Base-by-base conservation (phyloP, 2,113 vertebrate species). In the Mormyrus lacerda region DNA sequence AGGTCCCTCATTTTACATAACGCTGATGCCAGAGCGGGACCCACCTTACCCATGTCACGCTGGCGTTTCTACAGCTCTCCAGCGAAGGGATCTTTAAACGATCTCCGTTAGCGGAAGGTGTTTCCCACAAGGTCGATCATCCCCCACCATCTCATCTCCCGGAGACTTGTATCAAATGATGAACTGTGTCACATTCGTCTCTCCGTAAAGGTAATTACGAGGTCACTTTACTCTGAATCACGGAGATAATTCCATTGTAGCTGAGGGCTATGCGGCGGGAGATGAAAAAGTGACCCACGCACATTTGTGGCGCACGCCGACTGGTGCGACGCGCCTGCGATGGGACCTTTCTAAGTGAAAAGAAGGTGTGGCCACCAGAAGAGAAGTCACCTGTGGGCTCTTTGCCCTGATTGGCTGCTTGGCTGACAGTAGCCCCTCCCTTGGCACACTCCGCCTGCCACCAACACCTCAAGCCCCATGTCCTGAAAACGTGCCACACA, bases 181-280 rank as follows among this genome's bases (percentile, higher is more conserved):
- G 58, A 88, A 91, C 83, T 89, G 48, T 87, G 89, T 89, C 90
- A 85, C 87, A 55, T 89, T 44, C 88, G 88, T 79, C 65, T 89
- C 84, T 61, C 55, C 83, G 90, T 89, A 88, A 90, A 90, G 89
- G 90, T 91, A 91, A 93, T 92, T 91, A 92, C 88, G 82, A 87
- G 58, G 58, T 83, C 90, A 53, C 83, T 83, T 84, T 87, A 87
- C 89, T 91, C 92, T 91, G 90, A 91, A 92, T 91, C 51, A 88
- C 47, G 82, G 87, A 89, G 55, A 84, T 47, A 79, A 89, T 92
- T 90, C 89, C 35, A 50, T 51, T 27, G 83, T 58, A 42, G 84
- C 91, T 88, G 6, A 35, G 50, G 85, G 89, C 86, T 48, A 50
- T 48, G 79, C 61, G 55, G 84, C 2, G 9, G 82, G 42, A 31